Evolutionary conservation across 2,113 vertebrate species (phyloP).

Genomic region (Lontra canadensis): DNA sequence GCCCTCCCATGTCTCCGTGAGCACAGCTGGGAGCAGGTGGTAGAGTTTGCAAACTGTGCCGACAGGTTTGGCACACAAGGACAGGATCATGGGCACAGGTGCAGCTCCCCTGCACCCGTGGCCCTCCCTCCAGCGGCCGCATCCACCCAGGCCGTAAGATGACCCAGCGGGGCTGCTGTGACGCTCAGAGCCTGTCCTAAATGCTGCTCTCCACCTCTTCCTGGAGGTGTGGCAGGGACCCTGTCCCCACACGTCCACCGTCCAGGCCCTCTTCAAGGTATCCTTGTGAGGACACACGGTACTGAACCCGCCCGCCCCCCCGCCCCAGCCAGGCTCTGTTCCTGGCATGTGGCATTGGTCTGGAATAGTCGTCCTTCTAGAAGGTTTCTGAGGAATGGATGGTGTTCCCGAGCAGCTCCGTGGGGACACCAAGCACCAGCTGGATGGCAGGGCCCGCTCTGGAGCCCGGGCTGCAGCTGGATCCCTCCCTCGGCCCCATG

Average conservation of each 20-base stretch:
- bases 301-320: rapidly evolving
- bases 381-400: background rate
- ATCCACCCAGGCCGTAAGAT: too few species aligned
- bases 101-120: too few species aligned
- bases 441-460: rapidly evolving
- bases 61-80: background rate
- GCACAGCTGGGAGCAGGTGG: background rate
- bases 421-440: background rate
- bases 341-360: background rate
- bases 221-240: background rate
- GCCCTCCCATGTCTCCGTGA: background rate
- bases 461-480: background rate
- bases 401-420: background rate
- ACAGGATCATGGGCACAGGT: rapidly evolving
- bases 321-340: rapidly evolving
- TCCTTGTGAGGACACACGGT: background rate
- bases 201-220: background rate
- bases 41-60: background rate
- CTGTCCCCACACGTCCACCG: background rate
- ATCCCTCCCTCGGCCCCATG: background rate
- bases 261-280: background rate
- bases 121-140: rapidly evolving
- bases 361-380: background rate
- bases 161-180: background rate
- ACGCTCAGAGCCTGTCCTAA: background rate